Evolutionary conservation across 2,888 invertebrate genomes (phyloP).

Genomic region (Agrochola circellaris): DNA sequence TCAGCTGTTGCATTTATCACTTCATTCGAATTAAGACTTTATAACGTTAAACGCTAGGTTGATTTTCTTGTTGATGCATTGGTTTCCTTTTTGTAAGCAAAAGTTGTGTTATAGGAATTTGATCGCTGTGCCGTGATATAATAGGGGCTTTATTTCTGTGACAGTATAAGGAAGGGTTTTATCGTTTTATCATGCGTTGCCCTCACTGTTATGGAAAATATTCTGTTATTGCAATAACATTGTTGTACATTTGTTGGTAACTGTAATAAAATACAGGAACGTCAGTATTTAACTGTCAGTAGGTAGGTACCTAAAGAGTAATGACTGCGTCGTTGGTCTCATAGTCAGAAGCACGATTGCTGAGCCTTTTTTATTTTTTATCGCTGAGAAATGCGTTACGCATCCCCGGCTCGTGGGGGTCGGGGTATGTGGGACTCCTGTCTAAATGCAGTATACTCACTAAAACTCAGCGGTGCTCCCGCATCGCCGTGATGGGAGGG

Average conservation of each 20-base stretch:
- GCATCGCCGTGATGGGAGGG: no score
- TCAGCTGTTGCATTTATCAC: constrained; percentile 31
- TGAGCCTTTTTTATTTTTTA: no score
- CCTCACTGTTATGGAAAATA: constrained; percentile 42
- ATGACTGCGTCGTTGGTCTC: no score
- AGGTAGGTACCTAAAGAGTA: no score
- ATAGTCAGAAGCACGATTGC: no score
- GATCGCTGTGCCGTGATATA: not conserved
- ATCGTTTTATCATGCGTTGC: constrained; percentile 55
- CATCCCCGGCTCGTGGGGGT: no score
- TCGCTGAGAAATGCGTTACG: no score
- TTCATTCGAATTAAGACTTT: constrained; percentile 23
- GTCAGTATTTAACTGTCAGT: not conserved
- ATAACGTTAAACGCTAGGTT: accelerated
- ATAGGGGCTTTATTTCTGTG: constrained; percentile 20
- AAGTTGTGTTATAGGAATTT: constrained; percentile 10
- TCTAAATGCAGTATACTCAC: no score
- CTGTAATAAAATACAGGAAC: not conserved
- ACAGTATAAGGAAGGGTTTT: not conserved
- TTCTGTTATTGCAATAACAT: constrained; percentile 37
- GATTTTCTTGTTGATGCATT: not conserved
- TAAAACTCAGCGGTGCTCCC: no score
- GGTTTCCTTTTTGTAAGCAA: not conserved
- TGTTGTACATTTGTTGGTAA: constrained; percentile 16
- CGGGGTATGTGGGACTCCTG: no score